Conservation (phyloP, 1,140 invertebrate species). For the Eueides isabella region DNA sequence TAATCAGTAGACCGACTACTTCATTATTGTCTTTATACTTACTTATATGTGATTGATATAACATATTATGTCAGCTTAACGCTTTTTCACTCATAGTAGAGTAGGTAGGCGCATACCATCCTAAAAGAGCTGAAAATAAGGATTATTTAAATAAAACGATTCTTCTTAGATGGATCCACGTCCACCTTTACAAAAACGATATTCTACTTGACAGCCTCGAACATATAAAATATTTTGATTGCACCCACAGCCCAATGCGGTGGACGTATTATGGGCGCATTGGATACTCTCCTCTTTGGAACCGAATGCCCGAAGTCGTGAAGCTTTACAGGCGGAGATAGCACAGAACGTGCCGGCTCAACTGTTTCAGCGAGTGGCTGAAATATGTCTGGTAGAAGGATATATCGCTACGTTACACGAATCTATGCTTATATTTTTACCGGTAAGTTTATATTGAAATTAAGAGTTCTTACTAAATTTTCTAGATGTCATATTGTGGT, state of each 20-base stretch:
- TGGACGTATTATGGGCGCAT: constrained; percentile 84
- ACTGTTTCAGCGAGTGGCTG: constrained; percentile 79
- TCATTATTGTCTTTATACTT: too few species aligned
- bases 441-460: constrained; percentile 69
- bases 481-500: too few species aligned
- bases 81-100: too few species aligned
- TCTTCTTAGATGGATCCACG: too few species aligned
- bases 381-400: constrained; percentile 77
- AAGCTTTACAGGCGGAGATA: constrained; percentile 56
- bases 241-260: constrained; percentile 84
- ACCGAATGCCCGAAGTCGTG: constrained; percentile 62
- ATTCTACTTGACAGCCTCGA: background rate
- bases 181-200: too few species aligned
- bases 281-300: constrained; percentile 82
- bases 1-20: too few species aligned
- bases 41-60: too few species aligned
- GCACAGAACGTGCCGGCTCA: constrained; percentile 57
- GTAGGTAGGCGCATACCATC: too few species aligned
- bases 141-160: too few species aligned
- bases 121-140: too few species aligned
- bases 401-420: constrained; percentile 82
- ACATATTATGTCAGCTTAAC: too few species aligned
- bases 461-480: too few species aligned
- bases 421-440: constrained; percentile 85
- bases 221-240: background rate